Evolutionary conservation across 2,113 vertebrate species (phyloP), one percentile per base, ranked within the genome.

Genomic region (Brachypodius melanocephalos): DNA sequence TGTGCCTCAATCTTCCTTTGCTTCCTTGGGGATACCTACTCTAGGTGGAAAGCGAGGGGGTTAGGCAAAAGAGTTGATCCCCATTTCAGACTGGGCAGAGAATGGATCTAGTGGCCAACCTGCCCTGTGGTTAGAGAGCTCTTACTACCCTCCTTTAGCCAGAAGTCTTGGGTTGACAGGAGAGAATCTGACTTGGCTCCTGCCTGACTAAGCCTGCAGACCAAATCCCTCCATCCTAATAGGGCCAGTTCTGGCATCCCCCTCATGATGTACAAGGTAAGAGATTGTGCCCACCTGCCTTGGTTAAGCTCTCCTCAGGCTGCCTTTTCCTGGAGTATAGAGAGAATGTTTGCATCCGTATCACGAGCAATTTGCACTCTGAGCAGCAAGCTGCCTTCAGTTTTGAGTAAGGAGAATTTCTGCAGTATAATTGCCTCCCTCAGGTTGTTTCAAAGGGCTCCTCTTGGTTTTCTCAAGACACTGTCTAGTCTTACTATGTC

Each of bases 71-170:
- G 61, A 40, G 4, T 22, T 48, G 46, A 65, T 57, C 9, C 28
- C 17, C 3, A 4, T 42, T 34, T 73, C 31, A 32, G 20, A 42
- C 26, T 0, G 0, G 24, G 24, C 9, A 52, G 48, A 17, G 24
- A 55, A 66, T 3, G 14, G 17, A 72, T 68, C 49, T 73, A 12
- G 29, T 49, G 29, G 36, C 68, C 57, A 71, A 3, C 14, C 22
- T 46, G 21, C 5, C 9, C 7, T 69, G 19, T 31, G 29, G 71
- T 42, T 31, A 48, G 32, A 62, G 54, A 75, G 49, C 28, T 89
- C 48, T 61, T 69, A 14, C 28, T 57, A 4, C 16, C 7, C 32
- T 92, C 8, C 62, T 57, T n/a, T 38, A 79, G 58, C 12, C 38
- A 66, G 22, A 75, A 75, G 17, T 34, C n/a, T 51, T 32, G 12